phyloP scores from a whole-genome alignment of 2,888 invertebrate species.

The Cotesia congregata region DNA sequence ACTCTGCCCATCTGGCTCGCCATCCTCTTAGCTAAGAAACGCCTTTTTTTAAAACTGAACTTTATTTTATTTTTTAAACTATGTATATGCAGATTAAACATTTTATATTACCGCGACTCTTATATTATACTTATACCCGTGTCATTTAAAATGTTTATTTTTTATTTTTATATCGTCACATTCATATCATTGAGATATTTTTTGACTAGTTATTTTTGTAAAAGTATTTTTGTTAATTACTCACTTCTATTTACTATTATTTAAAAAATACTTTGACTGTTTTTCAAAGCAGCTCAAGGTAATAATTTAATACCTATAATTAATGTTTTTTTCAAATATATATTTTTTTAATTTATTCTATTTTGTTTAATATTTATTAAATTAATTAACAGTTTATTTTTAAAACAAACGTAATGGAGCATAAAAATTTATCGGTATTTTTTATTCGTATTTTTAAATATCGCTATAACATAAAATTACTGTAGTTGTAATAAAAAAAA shows the following conservation, averaged over 20 bases:
- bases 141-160: no score
- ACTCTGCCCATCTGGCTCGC: not conserved
- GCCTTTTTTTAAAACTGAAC: not conserved
- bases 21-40: not conserved
- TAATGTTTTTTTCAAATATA: not conserved
- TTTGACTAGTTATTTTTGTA: not conserved
- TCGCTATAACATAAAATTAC: not conserved
- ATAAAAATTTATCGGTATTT: no score
- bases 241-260: not conserved
- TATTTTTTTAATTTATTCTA: no score
- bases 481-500: not conserved
- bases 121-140: not conserved
- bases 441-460: not conserved
- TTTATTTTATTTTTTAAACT: not conserved
- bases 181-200: constrained; percentile 3
- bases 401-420: no score
- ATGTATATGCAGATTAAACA: not conserved
- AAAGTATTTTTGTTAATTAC: not conserved
- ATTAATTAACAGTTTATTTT: no score
- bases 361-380: no score
- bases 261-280: not conserved
- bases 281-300: not conserved
- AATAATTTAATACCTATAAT: not conserved
- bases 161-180: not conserved
- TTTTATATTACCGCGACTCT: not conserved